Conservation (phyloP, 2,797 vertebrate genomes). For the Podarcis lilfordi region DNA sequence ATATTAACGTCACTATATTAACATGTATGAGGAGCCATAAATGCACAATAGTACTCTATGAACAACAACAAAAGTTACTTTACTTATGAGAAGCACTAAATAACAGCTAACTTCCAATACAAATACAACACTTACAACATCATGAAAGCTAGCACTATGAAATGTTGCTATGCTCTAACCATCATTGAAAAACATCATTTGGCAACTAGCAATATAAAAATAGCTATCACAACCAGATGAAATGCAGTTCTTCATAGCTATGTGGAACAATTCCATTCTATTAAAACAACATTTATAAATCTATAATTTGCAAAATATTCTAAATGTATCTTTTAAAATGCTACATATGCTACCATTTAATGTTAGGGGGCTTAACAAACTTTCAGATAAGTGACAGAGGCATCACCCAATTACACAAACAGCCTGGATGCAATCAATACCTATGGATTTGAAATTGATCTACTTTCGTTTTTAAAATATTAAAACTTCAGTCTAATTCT, state of each 20-base stretch:
- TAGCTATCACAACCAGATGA: conserved; percentile 37
- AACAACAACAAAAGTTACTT: conserved; percentile 68
- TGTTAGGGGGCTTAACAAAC: conserved; percentile 35
- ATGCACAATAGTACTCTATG: conserved; percentile 39
- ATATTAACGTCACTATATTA: conserved; percentile 79
- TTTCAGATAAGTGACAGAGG: conserved; percentile 74
- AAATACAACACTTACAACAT: conserved; percentile 43
- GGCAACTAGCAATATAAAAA: background rate
- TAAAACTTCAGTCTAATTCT: conserved; percentile 28
- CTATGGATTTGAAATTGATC: conserved; percentile 60
- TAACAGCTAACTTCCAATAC: conserved; percentile 18
- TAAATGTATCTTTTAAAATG: background rate
- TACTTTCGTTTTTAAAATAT: conserved; percentile 60
- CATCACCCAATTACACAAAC: conserved; percentile 76
- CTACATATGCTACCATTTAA: conserved; percentile 28
- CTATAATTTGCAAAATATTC: conserved; percentile 38
- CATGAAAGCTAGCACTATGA: conserved; percentile 39
- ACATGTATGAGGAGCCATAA: conserved; percentile 54
- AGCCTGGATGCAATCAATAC: conserved; percentile 68
- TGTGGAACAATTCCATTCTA: background rate
- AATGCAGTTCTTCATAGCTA: conserved; percentile 30
- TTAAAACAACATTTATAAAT: conserved; percentile 54
- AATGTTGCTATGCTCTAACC: conserved; percentile 35
- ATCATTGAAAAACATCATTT: conserved; percentile 26
- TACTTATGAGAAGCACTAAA: conserved; percentile 40